Evolutionary conservation across 2,113 vertebrate genomes (phyloP).

Genomic region (Syrmaticus mikado): DNA sequence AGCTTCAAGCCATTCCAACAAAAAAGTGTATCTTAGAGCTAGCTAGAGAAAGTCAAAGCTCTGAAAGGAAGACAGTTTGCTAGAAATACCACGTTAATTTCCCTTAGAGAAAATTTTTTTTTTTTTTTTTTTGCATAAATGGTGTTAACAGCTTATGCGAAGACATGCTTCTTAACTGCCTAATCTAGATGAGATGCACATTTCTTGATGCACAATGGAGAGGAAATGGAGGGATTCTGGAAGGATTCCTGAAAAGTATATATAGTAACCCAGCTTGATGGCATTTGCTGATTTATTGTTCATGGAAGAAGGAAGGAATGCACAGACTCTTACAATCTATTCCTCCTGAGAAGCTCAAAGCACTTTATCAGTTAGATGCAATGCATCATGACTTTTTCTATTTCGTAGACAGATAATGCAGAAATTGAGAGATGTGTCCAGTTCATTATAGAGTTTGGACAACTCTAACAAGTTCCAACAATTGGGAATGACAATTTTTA

Average conservation of each 20-base stretch:
- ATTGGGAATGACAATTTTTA: not conserved
- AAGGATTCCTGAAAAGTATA: conserved; percentile 26
- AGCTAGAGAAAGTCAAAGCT: not conserved
- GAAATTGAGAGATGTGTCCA: not conserved
- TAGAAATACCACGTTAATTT: not conserved
- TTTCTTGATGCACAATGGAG: conserved; percentile 29
- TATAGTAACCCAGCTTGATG: not conserved
- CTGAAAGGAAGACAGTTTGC: not conserved
- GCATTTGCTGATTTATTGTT: conserved; percentile 31
- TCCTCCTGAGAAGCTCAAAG: conserved; percentile 29
- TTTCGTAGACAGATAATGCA: not conserved
- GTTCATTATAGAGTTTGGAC: no score
- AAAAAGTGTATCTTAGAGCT: not conserved
- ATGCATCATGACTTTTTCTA: not conserved
- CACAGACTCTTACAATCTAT: not conserved
- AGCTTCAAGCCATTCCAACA: not conserved
- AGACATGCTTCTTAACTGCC: not conserved
- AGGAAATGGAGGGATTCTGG: not conserved
- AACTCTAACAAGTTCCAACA: not conserved
- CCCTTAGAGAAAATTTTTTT: not conserved
- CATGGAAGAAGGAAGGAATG: not conserved
- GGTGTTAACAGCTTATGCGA: not conserved
- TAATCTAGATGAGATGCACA: conserved; percentile 3
- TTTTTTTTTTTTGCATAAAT: not conserved
- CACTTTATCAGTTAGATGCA: conserved; percentile 25